Evolutionary conservation across 2,888 invertebrate genomes (phyloP).

Genomic region (Clistopyga incitator): DNA sequence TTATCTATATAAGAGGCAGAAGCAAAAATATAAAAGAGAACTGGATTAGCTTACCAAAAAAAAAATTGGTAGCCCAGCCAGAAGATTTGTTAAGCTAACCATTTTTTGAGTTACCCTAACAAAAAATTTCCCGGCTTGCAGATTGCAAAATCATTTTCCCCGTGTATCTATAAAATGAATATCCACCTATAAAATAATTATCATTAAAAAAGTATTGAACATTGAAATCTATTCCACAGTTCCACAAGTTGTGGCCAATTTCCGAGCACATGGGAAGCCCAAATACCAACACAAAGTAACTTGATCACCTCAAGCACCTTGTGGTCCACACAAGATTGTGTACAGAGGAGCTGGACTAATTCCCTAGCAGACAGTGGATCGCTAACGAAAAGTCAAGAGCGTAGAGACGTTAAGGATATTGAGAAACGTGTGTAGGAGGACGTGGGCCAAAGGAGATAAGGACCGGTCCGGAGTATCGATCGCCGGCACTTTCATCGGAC

Average conservation of each 20-base stretch:
- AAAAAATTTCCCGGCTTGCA: too few species aligned
- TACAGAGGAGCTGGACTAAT: neutral
- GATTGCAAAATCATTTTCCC: too few species aligned
- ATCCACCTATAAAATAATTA: too few species aligned
- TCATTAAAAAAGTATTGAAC: too few species aligned
- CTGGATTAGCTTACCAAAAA: too few species aligned
- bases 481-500: conserved; percentile 53
- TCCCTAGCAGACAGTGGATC: neutral
- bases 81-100: too few species aligned
- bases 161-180: too few species aligned
- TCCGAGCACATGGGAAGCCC: neutral
- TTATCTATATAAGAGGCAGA: too few species aligned
- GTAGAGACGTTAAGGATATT: neutral
- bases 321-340: neutral
- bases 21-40: too few species aligned
- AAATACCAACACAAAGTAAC: conserved; percentile 6
- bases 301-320: neutral
- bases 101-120: too few species aligned
- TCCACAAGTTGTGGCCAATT: neutral
- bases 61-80: too few species aligned
- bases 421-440: neutral
- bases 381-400: neutral
- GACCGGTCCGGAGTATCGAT: conserved; percentile 59
- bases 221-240: too few species aligned
- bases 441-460: conserved; percentile 47